Evolutionary conservation across 2,888 invertebrate species (phyloP).

Genomic region (Chromoteleia sp.): DNA sequence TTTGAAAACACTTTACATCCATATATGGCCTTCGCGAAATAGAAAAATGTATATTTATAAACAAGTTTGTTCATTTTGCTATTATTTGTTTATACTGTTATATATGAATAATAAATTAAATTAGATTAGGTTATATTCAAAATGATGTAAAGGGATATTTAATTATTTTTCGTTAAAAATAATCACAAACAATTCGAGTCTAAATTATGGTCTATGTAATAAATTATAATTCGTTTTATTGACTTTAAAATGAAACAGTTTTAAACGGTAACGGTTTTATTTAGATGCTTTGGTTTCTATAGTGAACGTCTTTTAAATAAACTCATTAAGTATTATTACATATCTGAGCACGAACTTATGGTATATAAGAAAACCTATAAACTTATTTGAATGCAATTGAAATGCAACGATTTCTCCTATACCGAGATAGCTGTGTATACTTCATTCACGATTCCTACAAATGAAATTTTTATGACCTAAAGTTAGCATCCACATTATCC

Average conservation of each 20-base stretch:
- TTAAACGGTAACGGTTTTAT: neutral
- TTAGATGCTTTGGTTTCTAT: slow-evolving; percentile 7
- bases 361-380: slow-evolving; percentile 17
- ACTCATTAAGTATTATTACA: slow-evolving; percentile 19
- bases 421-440: slow-evolving; percentile 25
- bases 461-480: slow-evolving; percentile 42
- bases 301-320: slow-evolving; percentile 13
- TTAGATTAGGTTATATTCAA: too few species aligned
- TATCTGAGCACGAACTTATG: slow-evolving; percentile 13
- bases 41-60: too few species aligned
- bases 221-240: too few species aligned
- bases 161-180: too few species aligned
- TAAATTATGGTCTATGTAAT: too few species aligned
- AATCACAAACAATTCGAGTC: too few species aligned
- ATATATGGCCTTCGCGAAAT: too few species aligned
- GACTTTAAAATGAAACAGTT: neutral
- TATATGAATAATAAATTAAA: too few species aligned
- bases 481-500: slow-evolving; percentile 23
- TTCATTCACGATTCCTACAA: slow-evolving; percentile 18
- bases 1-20: too few species aligned
- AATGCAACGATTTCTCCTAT: slow-evolving; percentile 22
- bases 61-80: too few species aligned
- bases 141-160: too few species aligned
- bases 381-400: slow-evolving; percentile 24
- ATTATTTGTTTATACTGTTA: too few species aligned